Base-by-base conservation (phyloP, 2,888 invertebrate species). In the Lasioglossum villosulum region DNA sequence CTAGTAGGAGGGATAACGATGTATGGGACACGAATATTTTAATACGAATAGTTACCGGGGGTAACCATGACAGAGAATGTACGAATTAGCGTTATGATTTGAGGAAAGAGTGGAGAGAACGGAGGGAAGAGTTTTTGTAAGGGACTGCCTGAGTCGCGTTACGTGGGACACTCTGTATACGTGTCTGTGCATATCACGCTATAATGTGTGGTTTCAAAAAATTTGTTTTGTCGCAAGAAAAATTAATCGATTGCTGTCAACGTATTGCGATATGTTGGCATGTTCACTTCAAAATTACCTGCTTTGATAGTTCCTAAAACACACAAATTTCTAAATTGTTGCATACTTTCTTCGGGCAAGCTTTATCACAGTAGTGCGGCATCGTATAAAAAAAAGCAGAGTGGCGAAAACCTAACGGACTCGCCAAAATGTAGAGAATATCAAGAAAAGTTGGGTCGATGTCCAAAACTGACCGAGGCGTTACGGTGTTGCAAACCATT, bases 231-330 rank as follows among this genome's bases (percentile, higher is more conserved):
- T 74, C 14, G 19, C 42, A 8, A 12, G 4, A 2, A 1, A 14
- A 52, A 82, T 78, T 16, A 6, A 3, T 56, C 63, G 70, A 79
- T 74, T 63, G 19, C 4, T 30, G 27, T 23, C 34, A 10, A 72
- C 70, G 72, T n/a, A 19, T 34, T 27, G 37, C 37, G 34, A 30
- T 10, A 23, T 34, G 79, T 83, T 83, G 88, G 80, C 73, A 91
- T 92, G 90, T 78, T 89, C 72, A 39, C 75, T 39, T 23, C 72
- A 73, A 91, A 91, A 91, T 89, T 88, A 30, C 34, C 68, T 4
- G 82, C 86, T 52, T 81, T 78, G 3, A 63, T 81, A 45, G 75
- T 72, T 3, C 66, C 75, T 4, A 52, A 70, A 83, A 34, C 82
- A 37, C 23, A 70, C 4, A 68, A 27, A 6, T 37, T 23, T 68